Conservation (phyloP, 2,113 vertebrate genomes). For the Piprites chloris region DNA sequence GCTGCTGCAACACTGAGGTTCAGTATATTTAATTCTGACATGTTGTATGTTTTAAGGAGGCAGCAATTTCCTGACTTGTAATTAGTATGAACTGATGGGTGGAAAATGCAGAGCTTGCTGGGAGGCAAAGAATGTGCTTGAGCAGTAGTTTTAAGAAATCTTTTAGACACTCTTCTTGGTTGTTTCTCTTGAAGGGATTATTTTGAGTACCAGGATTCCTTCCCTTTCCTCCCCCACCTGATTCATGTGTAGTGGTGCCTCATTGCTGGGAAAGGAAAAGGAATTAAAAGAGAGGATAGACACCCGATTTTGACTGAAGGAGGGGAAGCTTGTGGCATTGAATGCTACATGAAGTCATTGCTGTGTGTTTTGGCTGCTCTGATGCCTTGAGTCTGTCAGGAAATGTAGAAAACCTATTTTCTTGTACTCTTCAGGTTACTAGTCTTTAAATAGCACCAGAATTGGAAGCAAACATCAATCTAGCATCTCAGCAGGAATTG, state of each 20-base stretch:
- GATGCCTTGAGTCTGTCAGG: not conserved
- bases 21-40: not conserved
- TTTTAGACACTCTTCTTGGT: not conserved
- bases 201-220: not conserved
- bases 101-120: not conserved
- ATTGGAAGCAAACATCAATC: rapidly evolving
- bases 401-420: not conserved
- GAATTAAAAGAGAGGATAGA: rapidly evolving
- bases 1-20: not conserved
- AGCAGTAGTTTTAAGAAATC: not conserved
- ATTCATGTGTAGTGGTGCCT: not conserved
- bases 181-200: not conserved
- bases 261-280: not conserved
- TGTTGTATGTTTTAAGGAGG: not conserved
- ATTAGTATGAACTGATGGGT: not conserved
- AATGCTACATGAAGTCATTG: not conserved
- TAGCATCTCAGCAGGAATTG: not conserved
- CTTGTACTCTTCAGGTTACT: not conserved
- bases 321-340: not conserved
- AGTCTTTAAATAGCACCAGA: not conserved
- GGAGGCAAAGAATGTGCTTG: not conserved
- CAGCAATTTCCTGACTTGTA: not conserved
- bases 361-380: not conserved
- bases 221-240: not conserved
- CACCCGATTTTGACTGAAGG: not conserved